Evolutionary conservation across 2,113 vertebrate genomes (phyloP).

Genomic region (Percina caprodes): DNA sequence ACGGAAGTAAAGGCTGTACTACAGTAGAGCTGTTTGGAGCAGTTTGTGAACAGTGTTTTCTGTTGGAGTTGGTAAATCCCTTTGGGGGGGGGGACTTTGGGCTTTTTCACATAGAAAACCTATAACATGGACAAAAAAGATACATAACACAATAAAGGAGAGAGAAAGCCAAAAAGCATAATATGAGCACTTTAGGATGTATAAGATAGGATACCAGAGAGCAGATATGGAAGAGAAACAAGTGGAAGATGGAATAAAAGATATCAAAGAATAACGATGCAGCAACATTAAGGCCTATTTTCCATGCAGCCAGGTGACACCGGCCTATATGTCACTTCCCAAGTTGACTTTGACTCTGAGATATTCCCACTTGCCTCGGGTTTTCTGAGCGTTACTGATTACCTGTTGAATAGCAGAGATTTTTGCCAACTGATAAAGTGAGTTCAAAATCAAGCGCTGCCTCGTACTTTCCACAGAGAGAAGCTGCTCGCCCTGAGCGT

Average conservation of each 20-base stretch:
- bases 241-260: slow-evolving; percentile 8
- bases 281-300: slow-evolving; percentile 21
- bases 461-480: slow-evolving; percentile 39
- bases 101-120: no score
- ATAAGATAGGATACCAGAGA: slow-evolving; percentile 24
- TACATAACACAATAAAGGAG: no score
- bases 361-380: slow-evolving; percentile 40
- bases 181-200: neutral
- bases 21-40: no score
- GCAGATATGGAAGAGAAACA: slow-evolving; percentile 17
- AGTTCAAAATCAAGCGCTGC: slow-evolving; percentile 28
- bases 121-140: no score
- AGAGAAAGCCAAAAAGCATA: no score
- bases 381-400: slow-evolving; percentile 57
- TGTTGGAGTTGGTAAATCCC: no score
- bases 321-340: slow-evolving; percentile 29
- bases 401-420: slow-evolving; percentile 63
- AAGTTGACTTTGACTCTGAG: slow-evolving; percentile 60
- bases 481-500: slow-evolving; percentile 28
- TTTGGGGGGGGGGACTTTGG: no score
- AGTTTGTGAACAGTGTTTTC: no score
- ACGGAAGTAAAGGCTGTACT: no score
- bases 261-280: slow-evolving; percentile 27
- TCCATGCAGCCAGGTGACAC: slow-evolving; percentile 44
- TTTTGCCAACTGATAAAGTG: slow-evolving; percentile 27